Percentiles rank a stretch among this genome's conserved stretches.
Evolutionary conservation across 2,797 vertebrate species (phyloP).

Genomic region (Zonotrichia albicollis): DNA sequence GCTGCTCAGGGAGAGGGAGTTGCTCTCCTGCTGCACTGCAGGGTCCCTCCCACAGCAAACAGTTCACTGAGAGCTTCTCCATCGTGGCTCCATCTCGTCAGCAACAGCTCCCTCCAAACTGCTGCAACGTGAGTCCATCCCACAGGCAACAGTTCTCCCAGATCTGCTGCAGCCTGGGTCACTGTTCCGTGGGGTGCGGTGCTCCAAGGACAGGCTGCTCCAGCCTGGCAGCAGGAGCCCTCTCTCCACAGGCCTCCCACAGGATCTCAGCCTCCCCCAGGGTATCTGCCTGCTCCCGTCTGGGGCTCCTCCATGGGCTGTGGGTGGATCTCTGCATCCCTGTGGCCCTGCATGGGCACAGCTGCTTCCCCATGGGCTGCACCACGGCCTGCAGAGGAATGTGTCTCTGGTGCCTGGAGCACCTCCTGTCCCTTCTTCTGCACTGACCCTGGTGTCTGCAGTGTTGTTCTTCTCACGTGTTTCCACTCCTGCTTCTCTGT

Average conservation of each 20-base stretch:
- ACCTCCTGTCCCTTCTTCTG: neutral
- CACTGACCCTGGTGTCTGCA: neutral
- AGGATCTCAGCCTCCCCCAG: neutral
- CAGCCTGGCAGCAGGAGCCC: neutral
- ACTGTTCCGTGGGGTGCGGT: neutral
- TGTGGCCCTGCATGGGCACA: too few species aligned
- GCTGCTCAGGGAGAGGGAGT: neutral
- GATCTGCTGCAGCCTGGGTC: fast-evolving
- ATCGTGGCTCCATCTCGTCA: fast-evolving
- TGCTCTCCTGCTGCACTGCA: neutral
- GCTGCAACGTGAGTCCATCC: fast-evolving
- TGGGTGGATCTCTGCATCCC: neutral
- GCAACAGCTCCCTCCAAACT: neutral
- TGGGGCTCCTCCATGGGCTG: neutral
- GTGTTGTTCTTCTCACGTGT: neutral
- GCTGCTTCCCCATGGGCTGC: neutral
- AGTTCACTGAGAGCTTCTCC: neutral
- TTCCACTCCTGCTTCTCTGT: neutral
- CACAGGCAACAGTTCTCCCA: neutral
- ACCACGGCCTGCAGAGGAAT: fast-evolving
- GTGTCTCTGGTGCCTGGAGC: fast-evolving
- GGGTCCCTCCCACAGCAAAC: fast-evolving
- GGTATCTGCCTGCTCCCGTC: fast-evolving
- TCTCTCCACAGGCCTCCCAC: neutral
- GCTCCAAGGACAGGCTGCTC: neutral